phyloP scores from a whole-genome alignment of 37 sponge, comb jelly and placozoan genomes.

The Chondrosia reniformis region DNA sequence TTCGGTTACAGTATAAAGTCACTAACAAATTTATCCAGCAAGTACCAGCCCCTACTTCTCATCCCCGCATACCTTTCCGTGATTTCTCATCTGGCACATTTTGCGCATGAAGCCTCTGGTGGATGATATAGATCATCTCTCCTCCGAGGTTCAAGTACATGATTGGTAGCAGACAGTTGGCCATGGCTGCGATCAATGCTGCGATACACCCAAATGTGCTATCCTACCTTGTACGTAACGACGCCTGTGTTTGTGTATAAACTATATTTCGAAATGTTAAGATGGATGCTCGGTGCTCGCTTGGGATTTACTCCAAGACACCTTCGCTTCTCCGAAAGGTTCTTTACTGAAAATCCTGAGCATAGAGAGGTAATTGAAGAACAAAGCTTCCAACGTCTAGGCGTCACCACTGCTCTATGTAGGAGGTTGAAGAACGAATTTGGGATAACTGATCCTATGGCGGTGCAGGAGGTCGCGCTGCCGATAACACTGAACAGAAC shows the following conservation, averaged over 20 bases:
- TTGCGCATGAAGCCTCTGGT: conserved; percentile 92
- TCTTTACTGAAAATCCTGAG: no score
- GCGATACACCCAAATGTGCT: background rate
- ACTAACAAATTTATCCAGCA: no score
- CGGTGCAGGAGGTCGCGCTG: conserved; percentile 33
- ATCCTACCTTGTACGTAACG: background rate
- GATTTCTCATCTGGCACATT: conserved; percentile 42
- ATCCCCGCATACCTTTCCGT: conserved; percentile 39
- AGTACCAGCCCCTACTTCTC: no score
- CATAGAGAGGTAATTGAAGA: no score
- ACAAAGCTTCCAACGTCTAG: conserved; percentile 23
- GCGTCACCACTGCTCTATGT: conserved; percentile 23
- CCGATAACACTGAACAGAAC: conserved; percentile 26
- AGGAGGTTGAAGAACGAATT: conserved; percentile 7
- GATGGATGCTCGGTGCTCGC: no score
- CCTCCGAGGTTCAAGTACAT: conserved; percentile 95
- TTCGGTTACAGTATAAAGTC: no score
- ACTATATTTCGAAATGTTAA: no score
- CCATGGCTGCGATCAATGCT: background rate
- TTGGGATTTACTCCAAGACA: no score
- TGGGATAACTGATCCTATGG: conserved; percentile 36
- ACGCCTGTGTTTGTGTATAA: no score
- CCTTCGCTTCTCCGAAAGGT: no score
- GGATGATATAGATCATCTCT: conserved; percentile 93
- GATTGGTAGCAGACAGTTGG: conserved; percentile 62